Conservation (phyloP, 1,140 invertebrate species). For the Diachasmimorpha longicaudata region DNA sequence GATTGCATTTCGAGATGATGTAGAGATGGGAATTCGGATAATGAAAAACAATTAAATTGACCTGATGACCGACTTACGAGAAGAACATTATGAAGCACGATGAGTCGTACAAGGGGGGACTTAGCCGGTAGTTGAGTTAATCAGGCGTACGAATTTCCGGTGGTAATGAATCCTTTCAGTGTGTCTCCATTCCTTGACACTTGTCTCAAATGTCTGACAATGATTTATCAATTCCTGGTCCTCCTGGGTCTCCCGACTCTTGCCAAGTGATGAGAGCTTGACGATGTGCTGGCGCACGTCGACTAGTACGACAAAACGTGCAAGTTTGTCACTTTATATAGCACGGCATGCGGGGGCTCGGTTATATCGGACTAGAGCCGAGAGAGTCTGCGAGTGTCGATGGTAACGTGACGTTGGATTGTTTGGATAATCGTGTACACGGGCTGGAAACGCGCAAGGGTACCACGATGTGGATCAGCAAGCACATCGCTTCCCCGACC, state of each 20-base stretch:
- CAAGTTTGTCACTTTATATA: constrained; percentile 60
- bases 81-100: neutral
- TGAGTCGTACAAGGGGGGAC: neutral
- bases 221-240: neutral
- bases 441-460: constrained; percentile 41
- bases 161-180: neutral
- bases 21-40: neutral
- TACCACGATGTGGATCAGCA: constrained; percentile 28
- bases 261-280: too few species aligned
- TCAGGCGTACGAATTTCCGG: neutral
- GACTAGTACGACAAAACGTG: constrained; percentile 40
- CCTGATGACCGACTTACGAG: constrained; percentile 24
- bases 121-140: neutral
- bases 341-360: constrained; percentile 37
- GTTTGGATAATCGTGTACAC: constrained; percentile 16
- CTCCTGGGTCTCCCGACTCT: neutral
- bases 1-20: neutral
- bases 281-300: constrained; percentile 9
- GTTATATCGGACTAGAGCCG: constrained; percentile 34
- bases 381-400: neutral
- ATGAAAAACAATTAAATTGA: constrained; percentile 9
- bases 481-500: neutral
- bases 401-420: neutral
- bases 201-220: neutral
- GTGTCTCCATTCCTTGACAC: neutral